These are phyloP conservation scores for Drosophila baimaii DNA, from an alignment of 1,140 invertebrate species.

Conservation along the genomic window DNA sequence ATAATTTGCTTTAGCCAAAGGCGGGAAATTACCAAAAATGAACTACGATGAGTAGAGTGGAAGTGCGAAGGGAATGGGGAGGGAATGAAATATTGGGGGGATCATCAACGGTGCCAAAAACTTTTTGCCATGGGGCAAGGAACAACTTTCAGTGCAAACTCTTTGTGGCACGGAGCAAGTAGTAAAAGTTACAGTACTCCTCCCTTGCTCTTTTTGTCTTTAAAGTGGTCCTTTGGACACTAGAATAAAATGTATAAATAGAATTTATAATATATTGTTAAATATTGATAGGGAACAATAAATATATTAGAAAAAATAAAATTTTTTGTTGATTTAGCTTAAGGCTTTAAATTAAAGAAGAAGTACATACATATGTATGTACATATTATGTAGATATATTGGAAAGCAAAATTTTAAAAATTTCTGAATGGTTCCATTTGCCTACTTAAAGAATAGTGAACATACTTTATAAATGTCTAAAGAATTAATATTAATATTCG, in stretches of 20 bases:
- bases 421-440: too few species aligned
- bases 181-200: conserved; percentile 31
- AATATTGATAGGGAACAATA: too few species aligned
- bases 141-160: conserved; percentile 57
- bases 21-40: conserved; percentile 73
- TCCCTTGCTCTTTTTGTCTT: neutral
- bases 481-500: too few species aligned
- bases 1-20: conserved; percentile 61
- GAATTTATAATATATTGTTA: neutral
- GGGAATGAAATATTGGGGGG: neutral
- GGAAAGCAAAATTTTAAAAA: too few species aligned
- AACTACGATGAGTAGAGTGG: conserved; percentile 41
- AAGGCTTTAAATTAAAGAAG: too few species aligned
- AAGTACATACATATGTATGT: too few species aligned
- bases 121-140: conserved; percentile 26
- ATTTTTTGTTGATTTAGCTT: too few species aligned
- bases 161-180: conserved; percentile 26
- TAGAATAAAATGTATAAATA: neutral
- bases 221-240: neutral
- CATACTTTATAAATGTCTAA: neutral
- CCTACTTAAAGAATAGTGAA: too few species aligned
- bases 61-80: neutral
- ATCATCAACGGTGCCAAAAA: conserved; percentile 28
- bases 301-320: too few species aligned
- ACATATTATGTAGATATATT: too few species aligned